phyloP scores from a whole-genome alignment of 1,140 invertebrate species.

The Diplogasteroides magnus region DNA sequence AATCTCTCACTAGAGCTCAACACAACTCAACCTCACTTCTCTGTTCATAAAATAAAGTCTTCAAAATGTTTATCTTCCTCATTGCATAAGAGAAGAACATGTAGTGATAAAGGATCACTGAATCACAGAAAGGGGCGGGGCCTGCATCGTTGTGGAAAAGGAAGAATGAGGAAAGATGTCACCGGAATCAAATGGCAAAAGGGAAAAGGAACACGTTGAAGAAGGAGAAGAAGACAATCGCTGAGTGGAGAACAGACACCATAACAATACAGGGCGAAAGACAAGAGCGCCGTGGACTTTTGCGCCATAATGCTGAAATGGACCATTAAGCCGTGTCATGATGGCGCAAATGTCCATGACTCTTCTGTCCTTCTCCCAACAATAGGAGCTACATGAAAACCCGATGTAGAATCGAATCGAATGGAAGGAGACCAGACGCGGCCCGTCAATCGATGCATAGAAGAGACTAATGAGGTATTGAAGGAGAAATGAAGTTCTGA shows the following conservation, averaged over 20 bases:
- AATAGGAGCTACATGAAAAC: too few relatives aligned
- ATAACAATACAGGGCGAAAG: too few relatives aligned
- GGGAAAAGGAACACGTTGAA: too few relatives aligned
- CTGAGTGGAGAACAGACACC: too few relatives aligned
- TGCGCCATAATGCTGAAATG: too few relatives aligned
- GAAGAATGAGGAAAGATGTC: background rate
- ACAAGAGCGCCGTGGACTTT: too few relatives aligned
- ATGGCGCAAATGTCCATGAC: too few relatives aligned
- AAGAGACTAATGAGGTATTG: background rate
- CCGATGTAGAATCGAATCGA: background rate
- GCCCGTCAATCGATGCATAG: background rate
- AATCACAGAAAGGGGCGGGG: background rate
- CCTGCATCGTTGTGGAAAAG: background rate
- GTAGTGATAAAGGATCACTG: background rate
- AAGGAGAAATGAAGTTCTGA: slow-evolving; percentile 12
- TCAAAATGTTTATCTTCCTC: too few relatives aligned
- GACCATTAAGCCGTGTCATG: too few relatives aligned
- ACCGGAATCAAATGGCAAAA: background rate
- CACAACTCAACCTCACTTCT: background rate
- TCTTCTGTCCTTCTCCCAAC: too few relatives aligned
- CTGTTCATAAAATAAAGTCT: background rate
- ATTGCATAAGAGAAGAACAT: too few relatives aligned
- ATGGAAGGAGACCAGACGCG: background rate
- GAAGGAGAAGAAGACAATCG: too few relatives aligned
- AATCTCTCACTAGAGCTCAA: background rate